A percentile compares a stretch with the other conserved stretches of the same genome.
phyloP scores from a whole-genome alignment of 2,113 vertebrate genomes.

The Puntigrus tetrazona region DNA sequence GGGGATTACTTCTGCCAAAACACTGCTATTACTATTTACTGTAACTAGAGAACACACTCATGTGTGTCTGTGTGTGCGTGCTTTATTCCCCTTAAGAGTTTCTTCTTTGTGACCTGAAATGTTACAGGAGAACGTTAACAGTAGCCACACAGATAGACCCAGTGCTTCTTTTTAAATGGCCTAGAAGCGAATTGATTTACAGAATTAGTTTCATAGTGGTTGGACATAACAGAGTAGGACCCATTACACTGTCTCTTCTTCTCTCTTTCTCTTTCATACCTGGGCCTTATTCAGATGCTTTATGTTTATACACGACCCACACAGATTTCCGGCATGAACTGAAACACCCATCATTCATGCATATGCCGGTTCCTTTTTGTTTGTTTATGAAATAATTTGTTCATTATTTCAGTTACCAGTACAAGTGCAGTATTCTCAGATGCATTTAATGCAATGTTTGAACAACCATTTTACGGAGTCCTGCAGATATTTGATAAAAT shows the following conservation, averaged over 20 bases:
- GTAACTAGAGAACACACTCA: conserved; percentile 42
- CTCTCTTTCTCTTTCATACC: not conserved
- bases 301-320: not conserved
- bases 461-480: not conserved
- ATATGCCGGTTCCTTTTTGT: not conserved
- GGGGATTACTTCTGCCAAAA: conserved; percentile 37
- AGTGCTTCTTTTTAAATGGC: not conserved
- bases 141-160: not conserved
- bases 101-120: not conserved
- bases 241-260: not conserved
- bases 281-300: not conserved
- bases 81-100: not conserved
- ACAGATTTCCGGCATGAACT: not conserved
- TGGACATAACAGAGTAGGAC: not conserved
- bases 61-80: not conserved
- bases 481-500: not conserved
- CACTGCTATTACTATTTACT: conserved; percentile 33
- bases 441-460: not conserved
- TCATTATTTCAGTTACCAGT: not conserved
- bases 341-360: not conserved
- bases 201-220: not conserved
- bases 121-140: not conserved
- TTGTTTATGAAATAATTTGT: not conserved
- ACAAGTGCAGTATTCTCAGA: not conserved
- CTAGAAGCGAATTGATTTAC: not conserved